phyloP scores from a whole-genome alignment of 1,140 invertebrate species.

The Bombus confusus region DNA sequence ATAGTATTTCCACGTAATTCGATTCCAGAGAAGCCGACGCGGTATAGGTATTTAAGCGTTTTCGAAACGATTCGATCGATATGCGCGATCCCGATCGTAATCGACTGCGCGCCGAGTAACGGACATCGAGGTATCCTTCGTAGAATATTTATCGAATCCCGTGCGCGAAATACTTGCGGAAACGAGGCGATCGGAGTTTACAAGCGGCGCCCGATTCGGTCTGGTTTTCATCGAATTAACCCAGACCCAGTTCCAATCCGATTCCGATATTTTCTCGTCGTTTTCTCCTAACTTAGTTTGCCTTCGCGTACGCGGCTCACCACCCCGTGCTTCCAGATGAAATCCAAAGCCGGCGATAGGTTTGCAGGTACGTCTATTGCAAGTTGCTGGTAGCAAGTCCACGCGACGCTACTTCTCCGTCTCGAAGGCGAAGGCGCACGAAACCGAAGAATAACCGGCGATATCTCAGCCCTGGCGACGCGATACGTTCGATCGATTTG shows the following conservation, averaged over 20 bases:
- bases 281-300: neutral
- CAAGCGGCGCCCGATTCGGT: conserved; percentile 14
- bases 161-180: conserved; percentile 45
- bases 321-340: no score
- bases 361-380: no score
- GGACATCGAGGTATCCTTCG: conserved; percentile 17
- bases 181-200: conserved; percentile 21
- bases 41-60: conserved; percentile 45
- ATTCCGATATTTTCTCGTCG: conserved; percentile 18
- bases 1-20: conserved; percentile 50
- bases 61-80: conserved; percentile 50
- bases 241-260: conserved; percentile 36
- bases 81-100: conserved; percentile 27
- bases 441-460: no score
- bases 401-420: no score
- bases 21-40: conserved; percentile 29
- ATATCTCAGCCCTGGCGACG: no score
- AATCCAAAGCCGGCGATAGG: no score
- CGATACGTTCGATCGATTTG: no score
- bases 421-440: no score
- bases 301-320: neutral
- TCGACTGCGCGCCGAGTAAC: conserved; percentile 15
- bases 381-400: no score
- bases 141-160: conserved; percentile 43
- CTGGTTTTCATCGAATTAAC: conserved; percentile 34